Base-by-base conservation (phyloP, 2,888 invertebrate species). In the Thymelicus lineola region DNA sequence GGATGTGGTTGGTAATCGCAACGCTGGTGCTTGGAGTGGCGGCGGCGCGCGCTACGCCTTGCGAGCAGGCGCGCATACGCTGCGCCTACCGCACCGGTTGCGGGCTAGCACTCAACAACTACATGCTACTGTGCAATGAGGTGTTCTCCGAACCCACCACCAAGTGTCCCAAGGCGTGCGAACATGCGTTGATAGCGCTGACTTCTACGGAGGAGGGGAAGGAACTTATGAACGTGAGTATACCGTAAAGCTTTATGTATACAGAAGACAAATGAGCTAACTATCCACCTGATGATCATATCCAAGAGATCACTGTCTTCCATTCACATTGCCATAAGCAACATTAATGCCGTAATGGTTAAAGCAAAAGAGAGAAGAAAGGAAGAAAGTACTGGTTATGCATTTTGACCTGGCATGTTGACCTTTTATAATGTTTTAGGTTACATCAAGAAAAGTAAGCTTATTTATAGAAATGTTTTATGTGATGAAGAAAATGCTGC, bases 121-220 rank as follows among this genome's bases (percentile, higher is more conserved):
- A 97, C 90, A 94, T 97, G 86, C 87, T 95, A 74, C 95, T 96
- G 77, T 98, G 97, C 83, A 95, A 95, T 9, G 95, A 95, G 6
- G 95, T 96, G 45, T 93, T 97, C 46, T 94, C 95, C 59, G 95
- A 95, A 38, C 94, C 89, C 46, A 94, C 85, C 78, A 91, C 80
- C 76, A 82, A 84, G 73, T 97, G 98, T 82, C 96, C 97, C 0
- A 95, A 96, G 79, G 92, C 94, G 64, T 97, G 97, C 85, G 96
- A 96, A 78, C 95, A 96, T 81, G 96, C 97, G 0, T 94, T 97
- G 50, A 96, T 97, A 57, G 97, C 97, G 0, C 94, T 97, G 57
- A 96, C 96, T 0, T 96, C 97, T 36, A 97, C 97, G 0, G 96
- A 96, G 65, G 97, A 97, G 83, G 97, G 97, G 65, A 95, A 96